A percentile compares a stretch with the other conserved stretches of the same genome.
phyloP scores from a whole-genome alignment of 1,140 invertebrate species.

The Alviniconcha marisindica region DNA sequence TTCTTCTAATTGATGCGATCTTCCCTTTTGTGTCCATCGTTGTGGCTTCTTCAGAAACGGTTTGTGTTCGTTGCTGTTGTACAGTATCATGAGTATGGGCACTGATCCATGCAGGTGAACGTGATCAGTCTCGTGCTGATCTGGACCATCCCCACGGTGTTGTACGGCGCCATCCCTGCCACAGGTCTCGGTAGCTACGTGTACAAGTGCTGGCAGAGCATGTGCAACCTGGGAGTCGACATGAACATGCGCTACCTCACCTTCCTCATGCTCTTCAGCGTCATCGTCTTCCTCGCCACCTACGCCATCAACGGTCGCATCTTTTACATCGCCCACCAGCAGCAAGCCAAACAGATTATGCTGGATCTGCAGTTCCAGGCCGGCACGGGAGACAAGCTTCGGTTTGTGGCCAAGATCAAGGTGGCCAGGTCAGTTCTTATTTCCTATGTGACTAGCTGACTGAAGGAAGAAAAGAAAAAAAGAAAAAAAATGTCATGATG shows the following conservation, averaged over 20 bases:
- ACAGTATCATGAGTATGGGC: too few species aligned
- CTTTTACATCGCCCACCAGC: slow-evolving; percentile 7
- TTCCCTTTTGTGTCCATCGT: too few species aligned
- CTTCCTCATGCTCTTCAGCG: background rate
- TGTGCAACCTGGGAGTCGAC: slow-evolving; percentile 26
- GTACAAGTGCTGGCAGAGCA: slow-evolving; percentile 31
- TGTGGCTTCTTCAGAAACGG: too few species aligned
- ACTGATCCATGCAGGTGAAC: slow-evolving; percentile 6
- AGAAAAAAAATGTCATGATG: too few species aligned
- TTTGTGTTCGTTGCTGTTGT: too few species aligned
- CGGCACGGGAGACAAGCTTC: background rate
- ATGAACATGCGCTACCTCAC: slow-evolving; percentile 3
- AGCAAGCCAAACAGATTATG: background rate
- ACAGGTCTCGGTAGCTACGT: slow-evolving; percentile 8
- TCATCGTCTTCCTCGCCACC: slow-evolving; percentile 20
- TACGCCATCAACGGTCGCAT: slow-evolving; percentile 10
- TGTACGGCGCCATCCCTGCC: background rate
- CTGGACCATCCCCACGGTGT: background rate
- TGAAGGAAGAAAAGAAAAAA: too few species aligned
- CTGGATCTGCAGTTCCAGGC: slow-evolving; percentile 5
- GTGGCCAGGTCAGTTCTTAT: background rate
- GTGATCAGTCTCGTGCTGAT: background rate
- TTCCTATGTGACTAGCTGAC: too few species aligned
- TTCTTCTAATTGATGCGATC: too few species aligned
- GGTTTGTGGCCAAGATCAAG: background rate